These are phyloP conservation scores for Monochamus saltuarius DNA, from an alignment of 1,140 invertebrate species.

Conservation along the genomic window DNA sequence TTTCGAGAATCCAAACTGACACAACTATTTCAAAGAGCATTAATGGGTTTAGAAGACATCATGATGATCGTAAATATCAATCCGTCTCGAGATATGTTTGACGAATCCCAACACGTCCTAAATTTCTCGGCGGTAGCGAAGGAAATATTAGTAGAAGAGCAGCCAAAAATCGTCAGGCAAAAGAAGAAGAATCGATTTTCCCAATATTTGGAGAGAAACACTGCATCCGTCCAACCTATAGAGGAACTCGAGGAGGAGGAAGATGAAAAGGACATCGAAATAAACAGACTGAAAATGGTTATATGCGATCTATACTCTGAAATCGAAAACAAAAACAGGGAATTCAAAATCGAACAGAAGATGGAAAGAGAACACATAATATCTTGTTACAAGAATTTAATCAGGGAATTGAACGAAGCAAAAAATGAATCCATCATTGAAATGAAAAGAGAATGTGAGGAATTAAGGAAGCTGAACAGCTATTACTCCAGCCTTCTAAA, in stretches of 20 bases:
- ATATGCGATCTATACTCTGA: conserved; percentile 1
- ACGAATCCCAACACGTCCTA: conserved; percentile 79
- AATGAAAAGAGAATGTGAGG: neutral
- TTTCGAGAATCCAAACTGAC: conserved; percentile 87
- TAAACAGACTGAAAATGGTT: neutral
- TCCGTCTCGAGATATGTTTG: conserved; percentile 66
- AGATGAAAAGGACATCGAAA: neutral
- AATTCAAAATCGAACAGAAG: neutral
- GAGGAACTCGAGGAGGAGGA: neutral
- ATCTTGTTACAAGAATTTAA: neutral
- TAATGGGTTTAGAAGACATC: conserved; percentile 70
- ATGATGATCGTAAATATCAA: conserved; percentile 83
- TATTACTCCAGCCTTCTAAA: neutral
- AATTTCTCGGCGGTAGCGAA: conserved; percentile 75
- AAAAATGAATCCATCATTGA: neutral
- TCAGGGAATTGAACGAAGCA: neutral
- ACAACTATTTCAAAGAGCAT: conserved; percentile 62
- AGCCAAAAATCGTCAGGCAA: conserved; percentile 7
- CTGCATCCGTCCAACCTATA: neutral
- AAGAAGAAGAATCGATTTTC: conserved; percentile 17
- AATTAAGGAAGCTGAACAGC: neutral
- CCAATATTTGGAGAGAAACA: neutral
- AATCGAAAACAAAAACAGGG: conserved; percentile 1
- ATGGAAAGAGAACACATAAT: neutral
- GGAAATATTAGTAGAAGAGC: conserved; percentile 57